These are phyloP conservation scores for Pogonophryne albipinna DNA, from an alignment of 2,797 vertebrate genomes.

Conservation along the genomic window DNA sequence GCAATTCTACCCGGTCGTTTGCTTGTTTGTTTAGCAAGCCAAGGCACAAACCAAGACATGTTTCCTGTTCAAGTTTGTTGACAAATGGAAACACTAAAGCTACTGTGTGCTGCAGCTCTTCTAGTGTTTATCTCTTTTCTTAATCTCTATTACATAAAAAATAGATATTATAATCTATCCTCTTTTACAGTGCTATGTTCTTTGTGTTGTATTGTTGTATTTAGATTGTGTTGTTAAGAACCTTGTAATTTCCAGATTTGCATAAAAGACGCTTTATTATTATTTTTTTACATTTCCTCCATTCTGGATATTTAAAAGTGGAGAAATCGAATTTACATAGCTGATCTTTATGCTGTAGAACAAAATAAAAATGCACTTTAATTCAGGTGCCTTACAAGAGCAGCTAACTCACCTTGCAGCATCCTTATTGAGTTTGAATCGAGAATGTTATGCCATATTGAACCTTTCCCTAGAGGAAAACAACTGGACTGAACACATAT, in stretches of 20 bases:
- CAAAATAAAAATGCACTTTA: not conserved
- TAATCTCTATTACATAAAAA: too few relatives aligned
- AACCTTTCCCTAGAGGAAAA: not conserved
- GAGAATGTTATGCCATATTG: not conserved
- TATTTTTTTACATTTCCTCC: too few relatives aligned
- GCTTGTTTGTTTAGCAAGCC: slow-evolving; percentile 23
- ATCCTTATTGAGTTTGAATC: not conserved
- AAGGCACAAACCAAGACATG: slow-evolving; percentile 5
- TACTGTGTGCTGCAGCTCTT: slow-evolving; percentile 13
- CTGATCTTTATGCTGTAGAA: not conserved
- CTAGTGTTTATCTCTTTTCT: too few relatives aligned
- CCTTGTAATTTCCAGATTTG: too few relatives aligned
- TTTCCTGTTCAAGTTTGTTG: slow-evolving; percentile 25
- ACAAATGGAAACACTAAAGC: slow-evolving; percentile 28
- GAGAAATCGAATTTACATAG: not conserved
- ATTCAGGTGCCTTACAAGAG: not conserved
- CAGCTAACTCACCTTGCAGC: slow-evolving; percentile 4
- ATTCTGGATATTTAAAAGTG: slow-evolving; percentile 14
- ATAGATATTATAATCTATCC: too few relatives aligned
- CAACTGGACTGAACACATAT: slow-evolving; percentile 3
- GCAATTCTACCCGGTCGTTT: slow-evolving; percentile 27
- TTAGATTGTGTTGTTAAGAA: too few relatives aligned
- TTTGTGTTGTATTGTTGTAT: too few relatives aligned
- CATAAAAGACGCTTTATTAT: too few relatives aligned
- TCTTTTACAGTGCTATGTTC: too few relatives aligned